Conservation (phyloP, 2,888 invertebrate genomes). For the Nomada fucata region DNA sequence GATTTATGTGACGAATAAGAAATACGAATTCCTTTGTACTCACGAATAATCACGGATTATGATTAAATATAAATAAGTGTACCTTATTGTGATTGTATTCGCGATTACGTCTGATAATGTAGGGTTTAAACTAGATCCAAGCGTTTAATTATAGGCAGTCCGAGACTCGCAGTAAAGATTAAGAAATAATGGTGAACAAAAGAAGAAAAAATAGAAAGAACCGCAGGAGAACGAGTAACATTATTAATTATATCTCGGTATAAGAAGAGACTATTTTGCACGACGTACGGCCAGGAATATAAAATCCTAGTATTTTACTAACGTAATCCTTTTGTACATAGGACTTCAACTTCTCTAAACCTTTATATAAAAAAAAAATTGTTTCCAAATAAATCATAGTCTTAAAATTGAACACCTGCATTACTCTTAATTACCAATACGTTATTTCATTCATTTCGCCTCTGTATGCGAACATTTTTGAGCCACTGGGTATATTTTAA, state of each 20-base stretch:
- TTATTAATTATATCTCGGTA: conserved; percentile 57
- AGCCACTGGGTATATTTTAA: too few species aligned
- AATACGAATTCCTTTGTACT: conserved; percentile 32
- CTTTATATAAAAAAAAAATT: conserved; percentile 76
- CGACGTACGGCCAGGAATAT: conserved; percentile 66
- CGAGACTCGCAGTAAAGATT: conserved; percentile 36
- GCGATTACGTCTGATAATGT: conserved; percentile 3
- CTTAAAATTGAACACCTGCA: conserved; percentile 61
- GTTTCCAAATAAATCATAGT: conserved; percentile 77
- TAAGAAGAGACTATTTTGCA: conserved; percentile 63
- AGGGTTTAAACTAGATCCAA: conserved; percentile 69
- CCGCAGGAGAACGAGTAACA: conserved; percentile 35
- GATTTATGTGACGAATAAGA: background rate
- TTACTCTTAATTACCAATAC: background rate
- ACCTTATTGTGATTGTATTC: conserved; percentile 48
- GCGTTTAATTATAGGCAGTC: conserved; percentile 47
- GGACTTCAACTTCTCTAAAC: conserved; percentile 70
- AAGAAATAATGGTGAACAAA: background rate
- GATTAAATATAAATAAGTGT: conserved; percentile 52
- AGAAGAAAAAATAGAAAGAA: background rate
- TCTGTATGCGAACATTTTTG: too few species aligned
- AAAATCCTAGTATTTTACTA: conserved; percentile 77
- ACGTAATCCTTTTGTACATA: conserved; percentile 75
- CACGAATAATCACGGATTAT: conserved; percentile 20
- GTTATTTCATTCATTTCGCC: too few species aligned